Conservation (phyloP, 1,140 invertebrate genomes). For the Sitophilus oryzae region DNA sequence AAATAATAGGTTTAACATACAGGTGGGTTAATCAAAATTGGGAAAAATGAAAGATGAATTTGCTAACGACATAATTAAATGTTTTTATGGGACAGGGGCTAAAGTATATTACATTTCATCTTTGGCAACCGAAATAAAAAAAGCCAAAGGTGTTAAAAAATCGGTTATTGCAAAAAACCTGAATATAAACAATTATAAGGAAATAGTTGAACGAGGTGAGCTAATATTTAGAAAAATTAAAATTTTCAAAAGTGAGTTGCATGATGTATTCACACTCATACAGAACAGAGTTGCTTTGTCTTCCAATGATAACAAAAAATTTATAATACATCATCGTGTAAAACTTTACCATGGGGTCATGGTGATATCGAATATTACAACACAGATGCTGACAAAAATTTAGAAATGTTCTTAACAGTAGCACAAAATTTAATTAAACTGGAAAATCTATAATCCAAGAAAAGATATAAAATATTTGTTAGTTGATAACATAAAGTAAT, state of each 20-base stretch:
- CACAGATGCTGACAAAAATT: too few relatives aligned
- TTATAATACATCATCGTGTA: slow-evolving; percentile 1
- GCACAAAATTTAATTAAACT: too few relatives aligned
- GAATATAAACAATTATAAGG: slow-evolving; percentile 3
- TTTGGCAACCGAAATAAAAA: slow-evolving; percentile 17
- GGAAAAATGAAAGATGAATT: slow-evolving; percentile 13
- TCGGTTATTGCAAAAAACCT: slow-evolving; percentile 19
- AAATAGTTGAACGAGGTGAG: background rate
- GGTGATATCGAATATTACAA: slow-evolving; percentile 7
- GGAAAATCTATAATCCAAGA: too few relatives aligned
- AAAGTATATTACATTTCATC: slow-evolving; percentile 13
- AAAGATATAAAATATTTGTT: too few relatives aligned
- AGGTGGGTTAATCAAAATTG: slow-evolving; percentile 8
- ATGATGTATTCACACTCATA: slow-evolving; percentile 10
- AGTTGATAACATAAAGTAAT: too few relatives aligned
- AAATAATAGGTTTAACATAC: slow-evolving; percentile 27
- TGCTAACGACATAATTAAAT: background rate
- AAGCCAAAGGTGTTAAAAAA: slow-evolving; percentile 34
- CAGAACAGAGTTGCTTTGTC: slow-evolving; percentile 10
- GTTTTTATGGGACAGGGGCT: slow-evolving; percentile 6
- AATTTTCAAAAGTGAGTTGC: background rate
- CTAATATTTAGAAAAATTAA: slow-evolving; percentile 3
- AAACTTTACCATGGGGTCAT: slow-evolving; percentile 8
- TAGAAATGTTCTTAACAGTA: too few relatives aligned
- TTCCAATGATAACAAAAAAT: slow-evolving; percentile 5